Conservation (phyloP, 2,113 vertebrate genomes). For the Falcunculus frontatus region DNA sequence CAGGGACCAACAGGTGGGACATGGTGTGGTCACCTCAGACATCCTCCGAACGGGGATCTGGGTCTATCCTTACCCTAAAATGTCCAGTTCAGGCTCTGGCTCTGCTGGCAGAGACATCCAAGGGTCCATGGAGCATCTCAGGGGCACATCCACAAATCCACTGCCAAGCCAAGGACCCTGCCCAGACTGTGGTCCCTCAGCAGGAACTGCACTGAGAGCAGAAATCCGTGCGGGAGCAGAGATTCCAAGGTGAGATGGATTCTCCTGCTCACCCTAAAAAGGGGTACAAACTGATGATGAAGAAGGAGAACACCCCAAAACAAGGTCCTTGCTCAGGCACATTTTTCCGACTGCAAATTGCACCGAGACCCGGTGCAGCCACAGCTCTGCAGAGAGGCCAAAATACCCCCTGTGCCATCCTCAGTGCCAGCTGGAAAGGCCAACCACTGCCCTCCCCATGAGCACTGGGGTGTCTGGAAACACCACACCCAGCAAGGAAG, state of each 20-base stretch:
- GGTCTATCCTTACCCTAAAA: not conserved
- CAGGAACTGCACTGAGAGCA: not conserved
- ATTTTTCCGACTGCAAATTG: not conserved
- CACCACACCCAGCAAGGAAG: not conserved
- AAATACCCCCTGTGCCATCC: not conserved
- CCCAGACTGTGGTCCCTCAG: not conserved
- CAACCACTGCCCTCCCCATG: not conserved
- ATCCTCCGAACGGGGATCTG: not conserved
- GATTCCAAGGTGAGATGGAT: not conserved
- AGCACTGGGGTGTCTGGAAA: not conserved
- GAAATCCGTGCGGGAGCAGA: not conserved
- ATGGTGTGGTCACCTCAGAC: not conserved
- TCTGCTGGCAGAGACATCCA: not conserved
- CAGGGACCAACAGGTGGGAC: accelerated
- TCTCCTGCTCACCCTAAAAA: not conserved
- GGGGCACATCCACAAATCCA: not conserved
- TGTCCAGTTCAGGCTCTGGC: not conserved
- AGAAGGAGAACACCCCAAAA: not conserved
- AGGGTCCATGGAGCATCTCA: not conserved
- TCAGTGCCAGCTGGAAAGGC: not conserved
- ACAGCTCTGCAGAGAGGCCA: not conserved
- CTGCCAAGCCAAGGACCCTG: not conserved
- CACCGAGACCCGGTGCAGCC: not conserved
- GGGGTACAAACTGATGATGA: not conserved
- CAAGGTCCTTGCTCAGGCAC: not conserved